Evolutionary conservation across 2,113 vertebrate species (phyloP), one percentile per base, ranked within the genome.

Genomic region (Columba janthina): DNA sequence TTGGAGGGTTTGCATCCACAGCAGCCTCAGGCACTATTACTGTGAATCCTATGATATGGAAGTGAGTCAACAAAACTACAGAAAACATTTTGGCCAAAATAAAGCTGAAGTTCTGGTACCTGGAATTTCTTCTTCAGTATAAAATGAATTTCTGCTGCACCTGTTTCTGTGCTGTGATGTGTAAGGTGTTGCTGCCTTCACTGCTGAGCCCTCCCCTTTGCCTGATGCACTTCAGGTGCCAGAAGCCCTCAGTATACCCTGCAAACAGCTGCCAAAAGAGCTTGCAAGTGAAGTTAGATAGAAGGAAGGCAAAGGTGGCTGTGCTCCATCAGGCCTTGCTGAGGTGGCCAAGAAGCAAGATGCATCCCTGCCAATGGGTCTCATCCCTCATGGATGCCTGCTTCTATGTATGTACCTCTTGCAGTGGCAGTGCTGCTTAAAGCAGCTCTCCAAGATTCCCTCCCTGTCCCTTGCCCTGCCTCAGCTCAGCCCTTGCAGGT

Each of bases 331-430:
- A 48, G 29, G n/a, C 13, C 31, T 83, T 1, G 3, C 26, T 58
- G n/a, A 54, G 32, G 38, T n/a, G 19, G 31, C 4, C 0, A 2
- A 44, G 58, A 21, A 72, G 6, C 2, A 2, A 91, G 25, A 60
- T 42, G 16, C n/a, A 29, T 31, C 38, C 42, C 34, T 76, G 21
- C 16, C 48, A 25, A 9, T 4, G 4, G 18, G 15, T 29, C 42
- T 64, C 2, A 0, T 51, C 61, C 34, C 32, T 58, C 1, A 0
- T n/a, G 58, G 57, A 40, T 0, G 0, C 17, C 32, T 57, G 29
- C 24, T 73, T 66, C 34, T 51, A 9, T 9, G 15, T 34, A 24
- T 5, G 10, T 19, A 46, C 24, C 28, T 34, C 61, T 70, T 75
- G 36, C 10, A 12, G 50, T 20, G 32, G 29, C 42, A 32, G 29